These are phyloP conservation scores for Eptesicus fuscus DNA, from an alignment of 2,113 vertebrate species.

Conservation along the genomic window DNA sequence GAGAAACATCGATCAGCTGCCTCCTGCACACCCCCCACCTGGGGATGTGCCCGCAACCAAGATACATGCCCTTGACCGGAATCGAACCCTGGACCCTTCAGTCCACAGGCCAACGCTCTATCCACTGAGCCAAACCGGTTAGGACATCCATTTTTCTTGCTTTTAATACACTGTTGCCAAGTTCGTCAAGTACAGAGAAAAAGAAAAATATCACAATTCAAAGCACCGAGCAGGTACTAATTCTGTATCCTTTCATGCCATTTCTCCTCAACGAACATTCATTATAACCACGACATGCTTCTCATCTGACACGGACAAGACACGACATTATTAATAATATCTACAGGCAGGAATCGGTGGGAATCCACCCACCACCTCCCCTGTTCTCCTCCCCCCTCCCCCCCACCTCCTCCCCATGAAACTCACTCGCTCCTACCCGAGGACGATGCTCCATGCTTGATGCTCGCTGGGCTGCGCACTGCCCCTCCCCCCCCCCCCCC, in stretches of 20 bases:
- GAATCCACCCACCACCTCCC: not conserved
- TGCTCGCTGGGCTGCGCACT: not conserved
- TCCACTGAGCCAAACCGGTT: too few species aligned
- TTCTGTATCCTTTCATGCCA: not conserved
- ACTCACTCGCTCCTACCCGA: not conserved
- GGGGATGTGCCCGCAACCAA: too few species aligned
- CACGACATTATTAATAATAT: not conserved
- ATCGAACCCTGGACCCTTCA: too few species aligned
- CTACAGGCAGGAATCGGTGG: not conserved
- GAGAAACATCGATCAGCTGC: too few species aligned
- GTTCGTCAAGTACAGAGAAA: not conserved
- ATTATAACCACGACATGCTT: not conserved
- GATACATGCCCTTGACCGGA: too few species aligned
- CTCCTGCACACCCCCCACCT: too few species aligned
- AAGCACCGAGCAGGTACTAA: not conserved
- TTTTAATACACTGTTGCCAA: not conserved
- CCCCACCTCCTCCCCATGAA: not conserved
- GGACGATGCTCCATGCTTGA: not conserved
- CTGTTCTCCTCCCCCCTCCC: not conserved
- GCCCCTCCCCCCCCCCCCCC: not conserved
- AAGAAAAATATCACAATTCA: not conserved
- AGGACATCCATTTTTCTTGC: not conserved
- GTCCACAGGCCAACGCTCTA: too few species aligned
- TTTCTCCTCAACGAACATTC: not conserved
- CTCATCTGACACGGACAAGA: not conserved